Evolutionary conservation across 2,113 vertebrate species (phyloP).

Genomic region (Gracilinanus agilis): DNA sequence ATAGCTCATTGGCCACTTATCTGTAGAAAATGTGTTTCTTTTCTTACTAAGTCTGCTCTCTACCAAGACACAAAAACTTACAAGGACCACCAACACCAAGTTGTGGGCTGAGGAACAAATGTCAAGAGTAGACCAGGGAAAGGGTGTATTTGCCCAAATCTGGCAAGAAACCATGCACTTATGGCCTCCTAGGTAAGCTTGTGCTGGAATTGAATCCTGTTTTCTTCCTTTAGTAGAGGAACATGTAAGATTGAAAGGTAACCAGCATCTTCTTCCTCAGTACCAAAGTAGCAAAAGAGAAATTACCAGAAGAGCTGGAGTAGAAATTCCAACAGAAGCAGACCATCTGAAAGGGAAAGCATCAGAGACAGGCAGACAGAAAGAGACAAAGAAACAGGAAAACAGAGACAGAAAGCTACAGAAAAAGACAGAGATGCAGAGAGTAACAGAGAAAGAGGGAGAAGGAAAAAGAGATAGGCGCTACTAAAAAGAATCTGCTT

Average conservation of each 20-base stretch:
- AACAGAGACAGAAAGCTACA: not conserved
- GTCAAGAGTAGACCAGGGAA: not conserved
- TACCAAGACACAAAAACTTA: not conserved
- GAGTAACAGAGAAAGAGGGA: not conserved
- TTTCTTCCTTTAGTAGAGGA: not conserved
- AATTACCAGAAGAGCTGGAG: not conserved
- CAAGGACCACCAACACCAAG: not conserved
- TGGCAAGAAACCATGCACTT: not conserved
- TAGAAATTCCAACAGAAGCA: not conserved
- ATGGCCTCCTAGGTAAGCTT: not conserved
- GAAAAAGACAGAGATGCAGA: not conserved
- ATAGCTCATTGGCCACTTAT: not conserved
- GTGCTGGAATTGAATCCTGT: not conserved
- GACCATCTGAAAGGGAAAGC: not conserved
- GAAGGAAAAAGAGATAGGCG: too few relatives aligned
- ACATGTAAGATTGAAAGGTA: not conserved
- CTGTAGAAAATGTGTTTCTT: not conserved
- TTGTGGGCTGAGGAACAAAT: not conserved
- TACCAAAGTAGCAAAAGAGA: not conserved
- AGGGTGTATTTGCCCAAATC: not conserved
- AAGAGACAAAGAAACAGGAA: too few relatives aligned
- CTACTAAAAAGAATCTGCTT: not conserved
- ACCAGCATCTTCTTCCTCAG: not conserved
- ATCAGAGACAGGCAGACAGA: not conserved
- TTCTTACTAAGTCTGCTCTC: not conserved